Evolutionary conservation across 2,888 invertebrate species (phyloP), one percentile per base, ranked within the genome.

Genomic region (Horisme vitalbata): DNA sequence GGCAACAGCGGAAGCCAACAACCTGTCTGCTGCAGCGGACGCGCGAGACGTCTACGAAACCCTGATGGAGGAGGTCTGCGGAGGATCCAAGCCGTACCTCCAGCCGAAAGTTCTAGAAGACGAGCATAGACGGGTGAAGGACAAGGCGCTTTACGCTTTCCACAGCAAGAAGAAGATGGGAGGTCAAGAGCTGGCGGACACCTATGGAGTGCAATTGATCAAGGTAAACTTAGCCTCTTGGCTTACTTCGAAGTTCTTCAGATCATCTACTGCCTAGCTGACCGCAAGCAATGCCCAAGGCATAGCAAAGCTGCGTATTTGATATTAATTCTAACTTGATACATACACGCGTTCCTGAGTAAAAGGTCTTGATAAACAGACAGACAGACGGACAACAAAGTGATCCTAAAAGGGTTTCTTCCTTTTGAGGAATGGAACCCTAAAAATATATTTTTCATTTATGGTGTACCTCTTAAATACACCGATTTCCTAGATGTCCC

Each of bases 1-100:
- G 51, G 56, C 49, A 9, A 99, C 99, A 41, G 99, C 99, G 0
- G 99, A 99, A 90, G 99, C 99, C 1, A 99, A 99, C 83, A 99
- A 99, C 85, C 90, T 99, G 52, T 95, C 98, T 14, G 99, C 99
- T 1, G 96, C 98, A 13, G 96, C 97, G 0, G 94, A 95, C 63
- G 97, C 99, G 5, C 97, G 96, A 73, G 98, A 98, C 57, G 91
- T 95, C 43, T 99, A 99, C 86, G 92, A 93, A 50, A 92, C 91
- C 36, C 87, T 94, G 61, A 99, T 99, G 99, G 99, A 99, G 71
- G 95, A 94, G 67, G 94, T 96, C 23, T 98, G 98, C 75, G 99
- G 99, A 10, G 99, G 99, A 35, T 91, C 94, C 44, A 93, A 94
- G 77, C 98, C 99, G 3, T 99, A 97, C 90, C 90, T 99, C 75